Base-by-base conservation (phyloP, 2,113 vertebrate genomes). In the Ammodytes marinus region DNA sequence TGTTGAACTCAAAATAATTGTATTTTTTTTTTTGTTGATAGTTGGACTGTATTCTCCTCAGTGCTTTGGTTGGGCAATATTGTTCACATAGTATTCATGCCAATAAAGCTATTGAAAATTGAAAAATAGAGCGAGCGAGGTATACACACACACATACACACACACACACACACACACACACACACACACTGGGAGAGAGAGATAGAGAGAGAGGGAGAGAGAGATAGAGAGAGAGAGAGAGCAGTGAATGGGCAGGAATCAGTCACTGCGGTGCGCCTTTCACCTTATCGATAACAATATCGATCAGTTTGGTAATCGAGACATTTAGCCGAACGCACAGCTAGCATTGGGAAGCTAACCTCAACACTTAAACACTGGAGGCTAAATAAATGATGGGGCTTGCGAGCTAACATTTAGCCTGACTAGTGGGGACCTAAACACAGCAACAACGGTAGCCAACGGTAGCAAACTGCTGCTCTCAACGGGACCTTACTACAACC, bases 181-280 rank as follows among this genome's bases (percentile, higher is more conserved):
- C 61, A 76, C 65, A 84, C 82, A 61, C 84, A 76, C 77, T 57
- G 66, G 70, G 70, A 2, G 54, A 40, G 42, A 45, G 65, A 69
- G 61, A 49, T 74, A 72, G 73, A 71, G 64, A 58, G 64, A 37
- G 54, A 27, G 68, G 57, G 72, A 13, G 52, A 42, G 39, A 14
- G 69, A 39, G 55, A 67, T 69, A 59, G 79, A 57, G 74, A 53
- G 67, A 73, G 68, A 35, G 55, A 42, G 57, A 43, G 64, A 65
- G 74, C 50, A 55, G 85, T 86, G 86, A 91, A 91, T 90, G 90
- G 89, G 89, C 87, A 86, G 66, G 75, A 86, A 79, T 80, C 86
- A n/a, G 27, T 0, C 73, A 77, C 65, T 45, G 60, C 76, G 49
- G 83, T 90, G 85, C 86, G 86, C 86, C 81, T 77, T 76, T 80